Evolutionary conservation across 2,797 vertebrate species (phyloP), one percentile per base, ranked within the genome.

Genomic region (Poeciliopsis turneri): DNA sequence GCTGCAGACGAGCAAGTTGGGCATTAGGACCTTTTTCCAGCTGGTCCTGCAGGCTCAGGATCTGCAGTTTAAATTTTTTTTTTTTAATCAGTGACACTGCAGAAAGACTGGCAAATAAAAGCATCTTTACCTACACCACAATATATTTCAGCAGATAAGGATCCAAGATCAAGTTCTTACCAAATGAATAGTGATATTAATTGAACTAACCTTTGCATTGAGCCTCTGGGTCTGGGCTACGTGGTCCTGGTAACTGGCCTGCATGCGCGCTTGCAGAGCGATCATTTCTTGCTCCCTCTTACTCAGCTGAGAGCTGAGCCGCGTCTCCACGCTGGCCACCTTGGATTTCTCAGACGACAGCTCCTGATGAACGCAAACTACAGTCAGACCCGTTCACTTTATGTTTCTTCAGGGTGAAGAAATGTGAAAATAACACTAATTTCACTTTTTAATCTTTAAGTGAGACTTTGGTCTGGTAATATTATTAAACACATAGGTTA

Each of bases 1-100:
- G 98, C 93, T 98, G 97, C 36, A 99, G 92, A 69, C 97, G 97
- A 79, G 97, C 97, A 75, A 99, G 94, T 84, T 99, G 98, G 0
- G 97, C 96, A 85, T 96, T 99, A 72, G 98, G 97, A 13, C 98
- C 98, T 0, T 98, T 99, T 87, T 98, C 98, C 86, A 99, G 93
- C 90, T 99, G 97, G 7, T 99, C 97, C 93, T 99, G 97, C 75
- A 98, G 95, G 41, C 90, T 93, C 8, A 95, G 91, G 73, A 98
- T 93, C 98, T 99, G 91, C 30, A 80, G 23, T 75, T 47, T 1
- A 25, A 36, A 49, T 5, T 30, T 36, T 68, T 84, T 30, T 36
- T 68, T 84, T 41, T 66, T 83, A 3, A 76, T 23, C 70, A 78
- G 2, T 33, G 51, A 64, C 61, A n/a, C n/a, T 66, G 9, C 20